phyloP scores from a whole-genome alignment of 2,113 vertebrate genomes.

The Pedionomus torquatus region DNA sequence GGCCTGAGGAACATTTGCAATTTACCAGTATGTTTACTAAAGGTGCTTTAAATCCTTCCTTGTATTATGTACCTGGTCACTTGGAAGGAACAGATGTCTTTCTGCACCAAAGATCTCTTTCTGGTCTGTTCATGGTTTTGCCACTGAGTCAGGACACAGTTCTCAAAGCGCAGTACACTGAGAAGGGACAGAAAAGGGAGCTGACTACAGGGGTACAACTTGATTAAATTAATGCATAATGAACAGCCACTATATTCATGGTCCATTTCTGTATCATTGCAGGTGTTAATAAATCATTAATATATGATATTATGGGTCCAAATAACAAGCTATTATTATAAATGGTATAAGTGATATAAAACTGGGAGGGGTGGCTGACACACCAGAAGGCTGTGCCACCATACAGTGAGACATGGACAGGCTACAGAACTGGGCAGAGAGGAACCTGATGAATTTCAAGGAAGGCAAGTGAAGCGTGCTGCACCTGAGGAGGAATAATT shows the following conservation, averaged over 20 bases:
- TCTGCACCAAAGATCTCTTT: not conserved
- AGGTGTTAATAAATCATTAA: slow-evolving; percentile 20
- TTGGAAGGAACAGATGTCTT: not conserved
- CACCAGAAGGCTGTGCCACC: too few relatives aligned
- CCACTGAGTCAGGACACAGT: not conserved
- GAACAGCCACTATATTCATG: not conserved
- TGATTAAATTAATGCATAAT: not conserved
- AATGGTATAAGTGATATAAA: not conserved
- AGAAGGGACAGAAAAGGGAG: not conserved
- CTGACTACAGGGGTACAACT: not conserved
- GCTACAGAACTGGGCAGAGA: too few relatives aligned
- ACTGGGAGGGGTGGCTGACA: too few relatives aligned
- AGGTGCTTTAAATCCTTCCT: slow-evolving; percentile 33
- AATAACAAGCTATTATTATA: not conserved
- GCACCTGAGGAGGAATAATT: too few relatives aligned
- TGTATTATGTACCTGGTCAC: not conserved
- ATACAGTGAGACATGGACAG: too few relatives aligned
- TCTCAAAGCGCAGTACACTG: not conserved
- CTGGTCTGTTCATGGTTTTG: not conserved
- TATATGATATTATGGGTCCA: not conserved
- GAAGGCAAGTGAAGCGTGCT: too few relatives aligned
- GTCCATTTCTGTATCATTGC: not conserved
- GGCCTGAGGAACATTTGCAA: not conserved
- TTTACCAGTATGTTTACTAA: not conserved
- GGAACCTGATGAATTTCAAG: too few relatives aligned